Evolutionary conservation across 2,888 invertebrate genomes (phyloP), one percentile per base, ranked within the genome.

Genomic region (Euspilapteryx auroguttella): DNA sequence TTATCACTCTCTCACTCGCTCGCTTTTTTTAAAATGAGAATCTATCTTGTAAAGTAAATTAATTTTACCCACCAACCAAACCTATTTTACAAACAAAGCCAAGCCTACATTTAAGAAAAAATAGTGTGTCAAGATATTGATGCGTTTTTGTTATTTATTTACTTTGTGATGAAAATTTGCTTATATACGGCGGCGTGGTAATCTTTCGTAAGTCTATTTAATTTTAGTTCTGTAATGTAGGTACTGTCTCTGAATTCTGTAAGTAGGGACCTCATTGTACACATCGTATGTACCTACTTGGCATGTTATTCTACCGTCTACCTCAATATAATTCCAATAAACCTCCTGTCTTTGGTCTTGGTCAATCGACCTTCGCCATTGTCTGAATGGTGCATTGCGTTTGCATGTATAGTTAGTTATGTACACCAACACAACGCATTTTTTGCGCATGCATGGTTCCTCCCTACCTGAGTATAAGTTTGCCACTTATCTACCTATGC

Each of bases 141-240:
- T 75, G 73, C 65, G 73, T 73, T 65, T 68, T 75, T 75, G 66
- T 75, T 75, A 71, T 71, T 73, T 75, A 73, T 69, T 71, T 73
- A 73, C 71, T 64, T 63, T 68, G 73, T 69, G 73, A 73, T 73
- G 69, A 63, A 59, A 66, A 57, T 68, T 66, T 59, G 64, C 69
- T 58, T 69, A 63, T 73, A 66, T 64, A 71, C 73, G 71, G 71
- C 73, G 73, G 71, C 71, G 66, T 73, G 68, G 65, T 62, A n/a
- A n/a, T n/a, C n/a, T n/a, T n/a, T n/a, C n/a, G 71, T 71, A 49
- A 65, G 71, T 17, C 17, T 8, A 17, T 17, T n/a, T n/a, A n/a
- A n/a, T n/a, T n/a, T n/a, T n/a, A n/a, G n/a, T n/a, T n/a, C n/a
- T n/a, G n/a, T n/a, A n/a, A n/a, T n/a, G n/a, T n/a, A n/a, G n/a